phyloP scores from a whole-genome alignment of 2,888 invertebrate genomes.

The Glaucopsyche alexis region DNA sequence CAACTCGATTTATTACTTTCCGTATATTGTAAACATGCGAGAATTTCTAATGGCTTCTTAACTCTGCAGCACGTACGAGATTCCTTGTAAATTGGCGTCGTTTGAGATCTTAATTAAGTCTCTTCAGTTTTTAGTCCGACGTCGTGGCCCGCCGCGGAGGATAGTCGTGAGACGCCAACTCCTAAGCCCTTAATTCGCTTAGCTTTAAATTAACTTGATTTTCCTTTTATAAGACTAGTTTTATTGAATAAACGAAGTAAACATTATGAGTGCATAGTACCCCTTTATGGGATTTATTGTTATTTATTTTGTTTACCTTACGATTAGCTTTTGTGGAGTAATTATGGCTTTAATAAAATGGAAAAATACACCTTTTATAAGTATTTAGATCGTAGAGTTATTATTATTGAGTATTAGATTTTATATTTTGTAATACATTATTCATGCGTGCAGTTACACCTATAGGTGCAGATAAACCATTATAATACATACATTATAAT shows the following conservation, averaged over 20 bases:
- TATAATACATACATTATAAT: too few relatives aligned
- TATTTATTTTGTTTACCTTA: neutral
- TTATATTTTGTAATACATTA: too few relatives aligned
- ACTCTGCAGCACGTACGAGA: conserved; percentile 60
- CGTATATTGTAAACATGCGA: conserved; percentile 43
- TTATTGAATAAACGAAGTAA: conserved; percentile 18
- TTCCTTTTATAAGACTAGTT: conserved; percentile 12
- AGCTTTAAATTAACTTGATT: conserved; percentile 26
- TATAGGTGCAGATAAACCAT: too few relatives aligned
- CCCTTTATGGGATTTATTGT: neutral
- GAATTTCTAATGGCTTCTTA: conserved; percentile 56
- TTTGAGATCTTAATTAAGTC: conserved; percentile 75
- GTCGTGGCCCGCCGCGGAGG: conserved; percentile 40
- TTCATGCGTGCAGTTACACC: too few relatives aligned
- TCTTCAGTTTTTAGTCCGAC: conserved; percentile 67
- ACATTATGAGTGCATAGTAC: neutral
- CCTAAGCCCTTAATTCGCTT: conserved; percentile 12
- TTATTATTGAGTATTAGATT: too few relatives aligned
- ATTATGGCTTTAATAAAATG: neutral
- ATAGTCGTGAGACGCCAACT: conserved; percentile 38
- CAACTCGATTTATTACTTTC: conserved; percentile 29
- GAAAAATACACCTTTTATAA: too few relatives aligned
- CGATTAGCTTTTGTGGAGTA: neutral
- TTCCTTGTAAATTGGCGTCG: conserved; percentile 73
- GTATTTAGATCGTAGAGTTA: too few relatives aligned